Percentiles rank a stretch among this genome's conserved stretches.
Evolutionary conservation across 1,140 invertebrate species (phyloP).

Genomic region (Calliopsis andreniformis): DNA sequence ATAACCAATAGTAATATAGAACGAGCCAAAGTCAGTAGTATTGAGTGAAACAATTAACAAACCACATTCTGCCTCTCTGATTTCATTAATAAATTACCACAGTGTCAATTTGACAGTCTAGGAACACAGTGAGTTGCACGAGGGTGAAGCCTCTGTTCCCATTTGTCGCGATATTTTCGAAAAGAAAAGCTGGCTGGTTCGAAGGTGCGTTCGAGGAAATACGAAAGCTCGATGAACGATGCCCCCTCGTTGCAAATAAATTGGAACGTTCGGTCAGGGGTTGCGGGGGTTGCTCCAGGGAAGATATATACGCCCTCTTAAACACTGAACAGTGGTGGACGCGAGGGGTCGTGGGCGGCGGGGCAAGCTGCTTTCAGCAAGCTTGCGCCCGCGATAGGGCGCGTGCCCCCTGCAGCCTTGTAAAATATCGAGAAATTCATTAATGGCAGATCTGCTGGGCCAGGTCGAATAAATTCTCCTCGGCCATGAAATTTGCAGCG

Average conservation of each 20-base stretch:
- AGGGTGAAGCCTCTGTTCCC: no score
- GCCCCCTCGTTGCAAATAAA: conserved; percentile 52
- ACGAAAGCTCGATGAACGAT: conserved; percentile 59
- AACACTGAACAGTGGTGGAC: conserved; percentile 34
- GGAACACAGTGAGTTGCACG: no score
- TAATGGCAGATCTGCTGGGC: conserved; percentile 56
- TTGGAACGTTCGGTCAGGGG: conserved; percentile 37
- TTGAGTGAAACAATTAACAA: no score
- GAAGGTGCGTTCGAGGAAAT: conserved; percentile 9
- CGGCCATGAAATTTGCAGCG: conserved; percentile 46
- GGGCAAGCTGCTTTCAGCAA: conserved; percentile 38
- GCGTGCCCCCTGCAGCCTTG: conserved; percentile 30
- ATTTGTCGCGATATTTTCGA: no score
- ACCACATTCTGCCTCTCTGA: no score
- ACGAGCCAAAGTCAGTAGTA: no score
- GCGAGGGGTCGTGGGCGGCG: neutral
- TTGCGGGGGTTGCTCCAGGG: conserved; percentile 29
- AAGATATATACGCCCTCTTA: conserved; percentile 54
- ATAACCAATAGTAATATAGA: no score
- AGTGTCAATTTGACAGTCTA: no score
- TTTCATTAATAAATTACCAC: no score
- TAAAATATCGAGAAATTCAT: conserved; percentile 67
- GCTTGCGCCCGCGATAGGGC: conserved; percentile 13
- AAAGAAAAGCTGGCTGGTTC: neutral
- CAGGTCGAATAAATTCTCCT: conserved; percentile 54